Base-by-base conservation (phyloP, 2,113 vertebrate species). In the Micronycteris hirsuta region DNA sequence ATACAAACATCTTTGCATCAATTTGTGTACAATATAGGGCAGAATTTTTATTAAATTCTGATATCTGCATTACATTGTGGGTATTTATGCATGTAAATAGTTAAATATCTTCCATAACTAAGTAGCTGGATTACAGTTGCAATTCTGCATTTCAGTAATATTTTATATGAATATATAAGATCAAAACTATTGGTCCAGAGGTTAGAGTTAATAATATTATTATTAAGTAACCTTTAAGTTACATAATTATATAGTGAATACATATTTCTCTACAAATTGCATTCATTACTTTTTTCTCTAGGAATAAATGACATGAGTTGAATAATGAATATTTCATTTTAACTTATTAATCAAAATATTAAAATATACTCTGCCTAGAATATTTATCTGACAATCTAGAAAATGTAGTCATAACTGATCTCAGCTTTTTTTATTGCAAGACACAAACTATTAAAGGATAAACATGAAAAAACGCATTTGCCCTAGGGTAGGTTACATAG, bases 31-130 rank as follows among this genome's bases (percentile, higher is more conserved):
- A 3, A 49, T 58, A 19, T 2, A 56, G 26, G 11, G 28, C 1
- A 88, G 16, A 84, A 63, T 77, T 97, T 89, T 96, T 19, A 78
- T 81, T 91, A 65, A 74, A 38, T 90, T 71, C 7, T 70, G 36
- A 84, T 16, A 56, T 76, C 3, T 87, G 4, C 5, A 71, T 81
- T 85, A 49, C 14, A 26, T 20, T 87, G 33, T 45, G 47, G 19
- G 12, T 16, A 91, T 41, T 52, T 77, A 81, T 80, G 11, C 22
- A 7, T 92, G 3, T 89, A 26, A 49, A 17, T 58, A 65, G 71
- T 28, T 76, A 65, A 83, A 77, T 87, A 87, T 54, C 11, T 11
- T 92, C n/a, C 33, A 38, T 68, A 63, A 83, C 74, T 70, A 83
- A 36, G 47, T 9, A 52, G 16, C 43, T 93, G 36, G 17, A 16